phyloP scores from a whole-genome alignment of 2,113 vertebrate species.

The Gasterosteus aculeatus region DNA sequence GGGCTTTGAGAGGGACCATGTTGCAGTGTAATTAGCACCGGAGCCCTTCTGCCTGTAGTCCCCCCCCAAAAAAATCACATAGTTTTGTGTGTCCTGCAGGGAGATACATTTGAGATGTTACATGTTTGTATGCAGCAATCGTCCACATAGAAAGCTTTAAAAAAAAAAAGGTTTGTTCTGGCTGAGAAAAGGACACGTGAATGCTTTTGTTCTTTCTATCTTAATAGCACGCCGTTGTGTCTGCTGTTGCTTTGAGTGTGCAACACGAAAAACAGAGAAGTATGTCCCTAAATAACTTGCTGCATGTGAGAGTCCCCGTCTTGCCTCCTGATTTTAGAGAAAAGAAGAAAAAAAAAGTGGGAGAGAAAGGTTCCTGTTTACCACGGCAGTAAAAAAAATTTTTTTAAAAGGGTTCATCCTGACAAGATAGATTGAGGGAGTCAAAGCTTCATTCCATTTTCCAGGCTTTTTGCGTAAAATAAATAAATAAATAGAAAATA shows the following conservation, averaged over 20 bases:
- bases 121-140: constrained; percentile 1
- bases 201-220: not conserved
- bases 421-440: constrained; percentile 62
- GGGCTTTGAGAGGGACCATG: constrained; percentile 81
- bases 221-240: not conserved
- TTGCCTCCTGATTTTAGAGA: constrained; percentile 46
- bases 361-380: constrained; percentile 56
- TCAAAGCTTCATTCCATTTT: constrained; percentile 50
- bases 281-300: constrained; percentile 29
- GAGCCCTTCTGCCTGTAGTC: constrained; percentile 53
- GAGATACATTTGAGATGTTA: constrained; percentile 21
- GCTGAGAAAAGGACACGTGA: not conserved
- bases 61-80: constrained; percentile 41
- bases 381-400: constrained; percentile 55
- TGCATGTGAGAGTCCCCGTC: constrained; percentile 15
- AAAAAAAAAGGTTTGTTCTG: not conserved
- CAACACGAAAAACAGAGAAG: constrained; percentile 17
- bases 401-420: constrained; percentile 56
- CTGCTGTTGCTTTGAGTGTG: constrained; percentile 5
- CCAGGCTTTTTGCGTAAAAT: constrained; percentile 18
- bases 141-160: not conserved
- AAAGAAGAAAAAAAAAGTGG: constrained; percentile 18
- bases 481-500: not conserved
- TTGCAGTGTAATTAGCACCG: constrained; percentile 75
- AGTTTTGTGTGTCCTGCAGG: constrained; percentile 19